Percentiles rank a stretch among this genome's conserved stretches.
Conservation (phyloP, 1,140 invertebrate genomes). For the Dendroctonus ponderosae region DNA sequence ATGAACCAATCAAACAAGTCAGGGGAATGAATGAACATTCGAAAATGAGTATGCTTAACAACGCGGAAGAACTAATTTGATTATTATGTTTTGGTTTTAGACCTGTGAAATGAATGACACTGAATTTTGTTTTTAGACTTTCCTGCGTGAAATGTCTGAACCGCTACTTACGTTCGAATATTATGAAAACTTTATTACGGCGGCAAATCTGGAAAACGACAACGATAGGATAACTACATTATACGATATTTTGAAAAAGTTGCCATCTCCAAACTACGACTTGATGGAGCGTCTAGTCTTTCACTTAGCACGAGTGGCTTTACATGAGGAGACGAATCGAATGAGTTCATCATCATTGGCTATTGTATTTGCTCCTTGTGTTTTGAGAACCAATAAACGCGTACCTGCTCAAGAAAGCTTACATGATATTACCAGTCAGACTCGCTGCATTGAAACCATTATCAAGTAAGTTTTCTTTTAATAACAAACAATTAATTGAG, state of each 20-base stretch:
- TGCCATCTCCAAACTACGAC: conserved; percentile 87
- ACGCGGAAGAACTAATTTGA: too few species aligned
- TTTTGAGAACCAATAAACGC: conserved; percentile 80
- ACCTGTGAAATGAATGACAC: not conserved
- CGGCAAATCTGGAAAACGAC: conserved; percentile 76
- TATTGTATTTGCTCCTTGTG: conserved; percentile 93
- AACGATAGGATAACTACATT: conserved; percentile 81
- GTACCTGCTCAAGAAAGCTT: conserved; percentile 88
- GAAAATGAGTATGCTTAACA: too few species aligned
- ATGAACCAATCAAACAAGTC: too few species aligned
- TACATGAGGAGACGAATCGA: conserved; percentile 84
- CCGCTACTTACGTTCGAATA: conserved; percentile 90
- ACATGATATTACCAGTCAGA: conserved; percentile 75
- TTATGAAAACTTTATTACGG: conserved; percentile 91
- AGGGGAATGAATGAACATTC: too few species aligned
- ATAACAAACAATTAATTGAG: too few species aligned
- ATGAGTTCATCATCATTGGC: conserved; percentile 91
- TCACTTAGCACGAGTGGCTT: conserved; percentile 85
- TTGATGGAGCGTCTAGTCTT: conserved; percentile 91
- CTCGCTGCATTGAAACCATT: conserved; percentile 84
- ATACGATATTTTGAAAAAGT: conserved; percentile 82
- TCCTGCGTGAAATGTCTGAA: conserved; percentile 90
- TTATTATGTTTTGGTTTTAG: not conserved
- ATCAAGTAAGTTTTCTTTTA: conserved; percentile 63
- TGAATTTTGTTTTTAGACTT: conserved; percentile 52